Base-by-base conservation (phyloP, 2,113 vertebrate genomes). In the Suncus etruscus region DNA sequence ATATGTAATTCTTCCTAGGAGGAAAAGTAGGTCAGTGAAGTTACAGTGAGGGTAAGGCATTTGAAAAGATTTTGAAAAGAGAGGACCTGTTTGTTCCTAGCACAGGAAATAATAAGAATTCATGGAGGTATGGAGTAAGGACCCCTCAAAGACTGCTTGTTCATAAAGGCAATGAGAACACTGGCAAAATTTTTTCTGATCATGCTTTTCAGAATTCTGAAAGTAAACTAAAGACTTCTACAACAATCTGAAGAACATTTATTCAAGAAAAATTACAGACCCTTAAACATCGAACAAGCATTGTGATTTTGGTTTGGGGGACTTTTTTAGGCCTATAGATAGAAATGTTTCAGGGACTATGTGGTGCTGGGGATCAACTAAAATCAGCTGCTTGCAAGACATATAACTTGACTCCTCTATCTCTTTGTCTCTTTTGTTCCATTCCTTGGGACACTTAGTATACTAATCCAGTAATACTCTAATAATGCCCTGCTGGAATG, bases 241-340 rank as follows among this genome's bases (percentile, higher is more conserved):
- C 18, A 73, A n/a, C 31, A 61, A 50, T 4, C 31, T 15, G 22
- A 45, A 50, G 22, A 74, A 1, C 47, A 22, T 51, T 83, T 70
- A 48, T 93, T 92, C 22, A 82, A 83, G 63, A 81, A 77, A 91
- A 87, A 50, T 27, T 15, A 9, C 11, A 32, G 24, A 76, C 29
- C 58, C 68, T 87, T 6, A 24, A 16, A 45, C 61, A 6, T 61
- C 18, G 2, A 61, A 16, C 18, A 61, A 61, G 58, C 18, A 20
- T 61, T 61, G 58, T 61, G 58, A 61, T 61, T 61, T 61, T 61
- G 58, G 58, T 61, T 7, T 61, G 16, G 7, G 15, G 58, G 58
- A 20, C 18, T 61, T 16, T 16, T 22, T 16, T 20, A 61, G 58
- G 18, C 58, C 58, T 61, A 20, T 20, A 4, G 18, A 1, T 61